Conservation (phyloP, 2,797 vertebrate species). For the Selene dorsalis region DNA sequence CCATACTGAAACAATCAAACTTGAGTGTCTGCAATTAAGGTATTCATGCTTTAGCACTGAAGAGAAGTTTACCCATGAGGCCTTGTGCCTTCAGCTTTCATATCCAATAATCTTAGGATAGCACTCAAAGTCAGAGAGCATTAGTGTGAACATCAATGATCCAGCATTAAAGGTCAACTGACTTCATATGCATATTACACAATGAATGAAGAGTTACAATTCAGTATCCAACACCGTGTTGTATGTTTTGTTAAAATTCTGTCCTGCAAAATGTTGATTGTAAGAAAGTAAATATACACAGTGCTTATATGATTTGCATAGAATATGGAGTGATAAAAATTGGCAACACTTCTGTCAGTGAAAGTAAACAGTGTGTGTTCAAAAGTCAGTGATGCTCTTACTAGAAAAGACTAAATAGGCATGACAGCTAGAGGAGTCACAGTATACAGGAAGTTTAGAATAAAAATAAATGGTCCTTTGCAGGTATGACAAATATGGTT, state of each 20-base stretch:
- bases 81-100: conserved; percentile 19
- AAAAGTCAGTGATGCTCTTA: too few species aligned
- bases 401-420: too few species aligned
- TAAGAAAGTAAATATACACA: background rate
- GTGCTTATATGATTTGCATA: background rate
- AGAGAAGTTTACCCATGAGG: conserved; percentile 32
- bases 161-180: background rate
- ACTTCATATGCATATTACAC: background rate
- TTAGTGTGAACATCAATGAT: background rate
- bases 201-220: background rate
- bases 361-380: too few species aligned
- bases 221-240: background rate
- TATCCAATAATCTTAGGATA: conserved; percentile 24
- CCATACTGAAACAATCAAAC: conserved; percentile 62
- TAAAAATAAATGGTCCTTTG: background rate
- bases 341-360: too few species aligned
- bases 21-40: conserved; percentile 53
- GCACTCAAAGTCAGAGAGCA: conserved; percentile 13
- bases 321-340: background rate
- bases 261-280: background rate
- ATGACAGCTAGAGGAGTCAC: too few species aligned
- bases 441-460: too few species aligned
- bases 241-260: background rate
- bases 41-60: conserved; percentile 36
- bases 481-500: background rate